These are phyloP conservation scores for Conops quadrifasciatus DNA, from an alignment of 2,888 invertebrate species.

Conservation along the genomic window DNA sequence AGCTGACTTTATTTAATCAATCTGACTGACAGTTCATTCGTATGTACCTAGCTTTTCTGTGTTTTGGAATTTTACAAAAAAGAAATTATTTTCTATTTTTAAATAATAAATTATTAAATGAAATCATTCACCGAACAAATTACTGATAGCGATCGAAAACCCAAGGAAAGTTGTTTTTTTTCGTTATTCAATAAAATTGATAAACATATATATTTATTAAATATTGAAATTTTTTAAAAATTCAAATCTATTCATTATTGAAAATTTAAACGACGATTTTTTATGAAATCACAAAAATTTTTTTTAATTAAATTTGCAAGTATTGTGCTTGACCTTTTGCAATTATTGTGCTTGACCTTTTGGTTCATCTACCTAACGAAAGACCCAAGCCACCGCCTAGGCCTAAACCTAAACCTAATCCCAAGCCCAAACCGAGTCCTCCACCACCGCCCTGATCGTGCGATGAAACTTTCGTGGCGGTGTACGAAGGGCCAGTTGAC, in stretches of 20 bases:
- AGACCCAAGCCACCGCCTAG: conserved; percentile 17
- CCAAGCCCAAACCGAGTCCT: conserved; percentile 10
- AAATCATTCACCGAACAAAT: not conserved
- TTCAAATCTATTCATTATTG: too few relatives aligned
- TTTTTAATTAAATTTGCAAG: too few relatives aligned
- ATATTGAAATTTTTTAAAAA: too few relatives aligned
- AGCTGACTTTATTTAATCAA: not conserved
- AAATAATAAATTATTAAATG: not conserved
- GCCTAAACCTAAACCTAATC: conserved; percentile 15
- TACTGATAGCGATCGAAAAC: not conserved
- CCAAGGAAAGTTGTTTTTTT: too few relatives aligned
- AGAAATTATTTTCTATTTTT: not conserved
- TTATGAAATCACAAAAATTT: too few relatives aligned
- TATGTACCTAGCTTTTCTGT: not conserved
- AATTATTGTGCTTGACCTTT: not conserved
- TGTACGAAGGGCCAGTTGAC: not conserved
- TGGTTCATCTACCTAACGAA: conserved; percentile 11
- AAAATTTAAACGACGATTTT: too few relatives aligned
- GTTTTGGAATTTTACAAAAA: not conserved
- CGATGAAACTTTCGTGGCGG: not conserved
- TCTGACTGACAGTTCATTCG: not conserved
- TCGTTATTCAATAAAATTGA: too few relatives aligned
- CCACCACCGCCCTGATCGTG: conserved; percentile 1
- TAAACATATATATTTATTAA: too few relatives aligned
- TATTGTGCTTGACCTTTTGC: too few relatives aligned